These are phyloP conservation scores for Melipona quadrifasciata DNA, from an alignment of 1,140 invertebrate genomes.

Conservation along the genomic window DNA sequence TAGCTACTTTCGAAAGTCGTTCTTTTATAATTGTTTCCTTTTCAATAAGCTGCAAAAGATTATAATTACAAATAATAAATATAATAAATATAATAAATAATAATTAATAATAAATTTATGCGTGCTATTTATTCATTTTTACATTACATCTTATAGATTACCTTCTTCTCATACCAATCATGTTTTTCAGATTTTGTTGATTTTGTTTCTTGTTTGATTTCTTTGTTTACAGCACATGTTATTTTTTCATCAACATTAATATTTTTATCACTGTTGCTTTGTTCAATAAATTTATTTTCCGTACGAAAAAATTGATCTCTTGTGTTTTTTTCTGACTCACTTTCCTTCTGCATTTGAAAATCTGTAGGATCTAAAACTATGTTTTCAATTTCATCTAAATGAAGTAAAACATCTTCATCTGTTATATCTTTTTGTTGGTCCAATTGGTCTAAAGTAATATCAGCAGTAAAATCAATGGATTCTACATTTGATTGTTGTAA, in stretches of 20 bases:
- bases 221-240: constrained; percentile 13
- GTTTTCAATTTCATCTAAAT: constrained; percentile 77
- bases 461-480: constrained; percentile 59
- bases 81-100: not conserved
- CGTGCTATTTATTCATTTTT: not conserved
- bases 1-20: constrained; percentile 76
- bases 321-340: not conserved
- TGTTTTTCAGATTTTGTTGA: not conserved
- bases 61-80: not conserved
- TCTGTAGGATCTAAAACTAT: constrained; percentile 69
- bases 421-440: constrained; percentile 66
- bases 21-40: constrained; percentile 75
- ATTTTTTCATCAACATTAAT: constrained; percentile 26
- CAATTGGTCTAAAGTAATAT: constrained; percentile 63
- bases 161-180: constrained; percentile 69
- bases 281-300: constrained; percentile 40
- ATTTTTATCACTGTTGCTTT: constrained; percentile 38
- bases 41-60: constrained; percentile 68
- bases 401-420: constrained; percentile 75
- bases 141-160: constrained; percentile 31
- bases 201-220: constrained; percentile 7
- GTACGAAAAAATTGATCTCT: constrained; percentile 32
- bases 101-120: constrained; percentile 6
- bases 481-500: constrained; percentile 4
- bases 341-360: constrained; percentile 42